These are phyloP conservation scores for Engraulis encrasicolus DNA, from an alignment of 2,113 vertebrate genomes.

Conservation along the genomic window DNA sequence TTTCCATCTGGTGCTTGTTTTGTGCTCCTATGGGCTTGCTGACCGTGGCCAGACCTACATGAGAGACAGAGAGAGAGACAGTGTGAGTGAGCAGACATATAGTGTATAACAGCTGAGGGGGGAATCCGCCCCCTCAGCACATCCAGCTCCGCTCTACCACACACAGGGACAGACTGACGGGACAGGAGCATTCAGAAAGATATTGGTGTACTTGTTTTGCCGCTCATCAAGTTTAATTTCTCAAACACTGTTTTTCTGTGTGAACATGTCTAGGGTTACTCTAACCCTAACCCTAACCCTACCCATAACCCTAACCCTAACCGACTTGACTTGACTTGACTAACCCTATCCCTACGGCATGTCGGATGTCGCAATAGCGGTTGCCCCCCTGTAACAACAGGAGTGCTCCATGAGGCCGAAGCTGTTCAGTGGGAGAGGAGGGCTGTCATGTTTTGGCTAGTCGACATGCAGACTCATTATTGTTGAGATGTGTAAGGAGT, in stretches of 20 bases:
- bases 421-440: background rate
- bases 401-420: background rate
- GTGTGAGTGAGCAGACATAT: background rate
- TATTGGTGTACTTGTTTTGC: background rate
- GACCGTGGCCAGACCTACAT: slow-evolving; percentile 24
- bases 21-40: slow-evolving; percentile 1
- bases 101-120: slow-evolving; percentile 10
- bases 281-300: too few species aligned
- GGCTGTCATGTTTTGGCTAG: background rate
- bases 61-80: background rate
- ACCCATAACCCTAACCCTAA: too few species aligned
- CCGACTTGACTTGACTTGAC: too few species aligned
- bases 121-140: slow-evolving; percentile 35
- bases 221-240: too few species aligned
- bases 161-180: background rate
- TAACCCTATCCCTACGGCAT: too few species aligned
- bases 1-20: background rate
- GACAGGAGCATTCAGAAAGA: background rate
- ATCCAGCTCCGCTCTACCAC: slow-evolving; percentile 12
- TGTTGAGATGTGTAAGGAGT: slow-evolving; percentile 26
- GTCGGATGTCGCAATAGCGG: too few species aligned
- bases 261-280: too few species aligned
- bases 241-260: too few species aligned
- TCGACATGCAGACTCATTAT: background rate
- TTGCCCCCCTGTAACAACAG: too few species aligned